phyloP scores from a whole-genome alignment of 2,888 invertebrate species.

The Priocnemis perturbator region DNA sequence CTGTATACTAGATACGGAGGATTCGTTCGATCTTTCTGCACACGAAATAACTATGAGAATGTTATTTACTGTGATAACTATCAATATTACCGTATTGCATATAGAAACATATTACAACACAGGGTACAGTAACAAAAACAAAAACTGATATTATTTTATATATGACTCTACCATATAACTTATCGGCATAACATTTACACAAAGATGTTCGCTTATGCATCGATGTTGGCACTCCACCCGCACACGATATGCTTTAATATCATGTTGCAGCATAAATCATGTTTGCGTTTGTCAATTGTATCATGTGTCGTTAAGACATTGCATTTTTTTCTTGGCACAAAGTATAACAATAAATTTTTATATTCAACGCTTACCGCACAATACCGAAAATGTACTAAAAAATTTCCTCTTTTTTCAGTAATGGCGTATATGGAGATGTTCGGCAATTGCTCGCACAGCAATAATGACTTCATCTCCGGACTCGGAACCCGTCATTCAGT shows the following conservation, averaged over 20 bases:
- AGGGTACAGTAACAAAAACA: too few relatives aligned
- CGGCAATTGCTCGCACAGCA: constrained; percentile 89
- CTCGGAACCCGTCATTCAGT: constrained; percentile 87
- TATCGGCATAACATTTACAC: constrained; percentile 28
- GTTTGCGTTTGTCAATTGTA: constrained; percentile 47
- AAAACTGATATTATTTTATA: constrained; percentile 14
- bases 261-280: constrained; percentile 42
- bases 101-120: too few relatives aligned
- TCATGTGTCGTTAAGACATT: constrained; percentile 22
- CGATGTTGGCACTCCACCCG: constrained; percentile 43
- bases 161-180: constrained; percentile 14
- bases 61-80: too few relatives aligned
- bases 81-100: too few relatives aligned
- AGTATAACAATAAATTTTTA: constrained; percentile 2
- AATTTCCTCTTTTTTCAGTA: constrained; percentile 78
- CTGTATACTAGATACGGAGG: too few relatives aligned
- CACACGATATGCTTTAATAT: constrained; percentile 43
- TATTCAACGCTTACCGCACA: background rate
- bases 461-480: constrained; percentile 85
- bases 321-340: constrained; percentile 3
- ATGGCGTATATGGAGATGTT: constrained; percentile 98
- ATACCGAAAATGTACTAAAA: background rate
- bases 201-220: constrained; percentile 47
- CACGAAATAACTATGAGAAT: too few relatives aligned
- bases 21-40: too few relatives aligned